Evolutionary conservation across 2,888 invertebrate genomes (phyloP), one percentile per base, ranked within the genome.

Genomic region (Balanococcus diminutus): DNA sequence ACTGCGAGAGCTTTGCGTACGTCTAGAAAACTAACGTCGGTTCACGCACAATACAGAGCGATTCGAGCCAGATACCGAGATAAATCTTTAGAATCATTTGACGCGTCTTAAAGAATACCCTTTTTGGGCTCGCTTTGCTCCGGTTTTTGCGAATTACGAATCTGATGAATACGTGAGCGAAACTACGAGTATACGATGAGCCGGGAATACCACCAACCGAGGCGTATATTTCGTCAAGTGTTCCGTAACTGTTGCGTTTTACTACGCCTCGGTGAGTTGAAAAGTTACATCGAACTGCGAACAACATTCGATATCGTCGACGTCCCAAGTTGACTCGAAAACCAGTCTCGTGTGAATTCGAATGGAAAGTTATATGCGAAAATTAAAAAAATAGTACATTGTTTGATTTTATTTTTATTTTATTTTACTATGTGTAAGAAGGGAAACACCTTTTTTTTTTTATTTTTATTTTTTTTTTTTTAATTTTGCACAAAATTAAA

Each of bases 21-120:
- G 46, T 51, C 46, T 51, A n/a, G n/a, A 51, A 51, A 51, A 51
- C 46, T 51, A n/a, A 19, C 19, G 51, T 51, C 16, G 1, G 22
- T 56, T 2, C 22, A 22, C 56, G 56, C 5, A 56, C 4, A 56
- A 3, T 22, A 14, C 42, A 14, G 42, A 42, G 42, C n/a, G n/a
- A n/a, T n/a, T n/a, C n/a, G n/a, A n/a, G n/a, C 1, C 11, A 56
- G 19, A 5, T 22, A 22, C 25, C 28, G 36, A 32, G 32, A 32
- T 75, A 32, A 75, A 32, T 75, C 75, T 75, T 75, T n/a, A n/a
- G 75, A 75, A 31, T 75, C 75, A 75, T 75, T 75, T 75, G 75
- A 75, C 75, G 36, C 75, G 75, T 75, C 75, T 75, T 75, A 32
- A n/a, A 75, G 75, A 75, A 32, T 32, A 67, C 61, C 28, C 61